Base-by-base conservation (phyloP, 2,888 invertebrate species). In the Venusia cambrica region DNA sequence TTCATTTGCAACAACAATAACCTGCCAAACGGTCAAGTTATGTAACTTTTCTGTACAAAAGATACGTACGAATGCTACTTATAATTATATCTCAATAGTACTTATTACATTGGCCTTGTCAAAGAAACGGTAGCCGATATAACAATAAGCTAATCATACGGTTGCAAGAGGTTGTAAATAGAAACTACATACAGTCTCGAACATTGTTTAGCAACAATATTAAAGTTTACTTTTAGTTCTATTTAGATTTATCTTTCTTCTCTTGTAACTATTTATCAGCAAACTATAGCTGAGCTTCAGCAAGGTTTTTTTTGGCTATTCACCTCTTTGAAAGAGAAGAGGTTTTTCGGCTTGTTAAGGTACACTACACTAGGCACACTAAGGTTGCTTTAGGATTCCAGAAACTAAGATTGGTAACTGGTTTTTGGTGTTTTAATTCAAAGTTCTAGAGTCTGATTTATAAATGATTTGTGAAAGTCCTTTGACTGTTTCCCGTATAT, bases 121-220 rank as follows among this genome's bases (percentile, higher is more conserved):
- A 70, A 62, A 53, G 58, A 71, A 80, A 84, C 84, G 75, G 85
- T 84, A 83, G 85, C 80, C 48, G 29, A 35, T 42, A 45, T 49
- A 28, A 83, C 83, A 84, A 85, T 81, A 63, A 64, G 69, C 73
- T 78, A 81, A 85, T 84, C 80, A 83, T 62, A 62, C 59, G 71
- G 59, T 59, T 60, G 67, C 71, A 59, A 62, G 57, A 62, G 50
- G 59, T 53, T 57, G 54, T 60, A 61, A 60, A 64, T 62, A 57
- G 32, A 38, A 5, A 38, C 27, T 50, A 73, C 66, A 66, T 37
- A 74, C 63, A 4, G 62, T 0, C 24, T 1, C 0, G 2, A n/a
- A 9, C 38, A 18, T 36, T 12, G 9, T 7, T 4, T 3, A 24
- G 9, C 27, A 14, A 4, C 4, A 4, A 18, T 9, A 15, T 26